A percentile compares a stretch with the other conserved stretches of the same genome.
Evolutionary conservation across 2,113 vertebrate species (phyloP).

Genomic region (Orthonyx spaldingii): DNA sequence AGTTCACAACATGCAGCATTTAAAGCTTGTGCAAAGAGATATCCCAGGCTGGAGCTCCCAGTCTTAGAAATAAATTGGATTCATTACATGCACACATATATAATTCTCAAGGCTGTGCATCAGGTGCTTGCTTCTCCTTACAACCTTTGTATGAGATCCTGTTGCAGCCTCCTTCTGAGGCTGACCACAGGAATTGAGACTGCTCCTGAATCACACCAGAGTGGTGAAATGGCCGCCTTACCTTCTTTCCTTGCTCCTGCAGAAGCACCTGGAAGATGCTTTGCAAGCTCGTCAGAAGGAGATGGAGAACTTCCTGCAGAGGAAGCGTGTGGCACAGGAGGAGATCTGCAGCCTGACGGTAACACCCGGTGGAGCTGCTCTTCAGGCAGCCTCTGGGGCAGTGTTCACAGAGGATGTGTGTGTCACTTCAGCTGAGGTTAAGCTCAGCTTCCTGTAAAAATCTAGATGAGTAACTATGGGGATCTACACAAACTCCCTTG

Average conservation of each 20-base stretch:
- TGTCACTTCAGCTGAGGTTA: not conserved
- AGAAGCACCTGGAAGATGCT: conserved; percentile 76
- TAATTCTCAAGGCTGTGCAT: not conserved
- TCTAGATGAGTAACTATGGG: not conserved
- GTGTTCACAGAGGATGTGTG: not conserved
- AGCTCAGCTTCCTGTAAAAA: not conserved
- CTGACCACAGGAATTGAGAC: not conserved
- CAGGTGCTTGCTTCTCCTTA: not conserved
- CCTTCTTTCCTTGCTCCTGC: not conserved
- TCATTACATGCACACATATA: accelerated
- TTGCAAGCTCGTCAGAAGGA: conserved; percentile 64
- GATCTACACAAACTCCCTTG: not conserved
- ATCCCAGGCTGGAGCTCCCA: not conserved
- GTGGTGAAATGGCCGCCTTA: not conserved
- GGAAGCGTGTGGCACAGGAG: conserved; percentile 64
- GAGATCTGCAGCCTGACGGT: conserved; percentile 77
- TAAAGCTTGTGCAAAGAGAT: not conserved
- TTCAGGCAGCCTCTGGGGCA: not conserved
- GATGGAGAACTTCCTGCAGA: conserved; percentile 62
- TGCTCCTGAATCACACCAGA: not conserved
- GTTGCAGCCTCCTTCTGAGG: not conserved
- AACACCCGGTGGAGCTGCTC: not conserved
- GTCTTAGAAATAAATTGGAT: not conserved
- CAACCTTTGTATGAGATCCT: not conserved
- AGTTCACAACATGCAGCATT: not conserved